A percentile compares a stretch with the other conserved stretches of the same genome.
These are phyloP conservation scores for Lepidochrysops patricia DNA, from an alignment of 2,888 invertebrate species.

Conservation along the genomic window DNA sequence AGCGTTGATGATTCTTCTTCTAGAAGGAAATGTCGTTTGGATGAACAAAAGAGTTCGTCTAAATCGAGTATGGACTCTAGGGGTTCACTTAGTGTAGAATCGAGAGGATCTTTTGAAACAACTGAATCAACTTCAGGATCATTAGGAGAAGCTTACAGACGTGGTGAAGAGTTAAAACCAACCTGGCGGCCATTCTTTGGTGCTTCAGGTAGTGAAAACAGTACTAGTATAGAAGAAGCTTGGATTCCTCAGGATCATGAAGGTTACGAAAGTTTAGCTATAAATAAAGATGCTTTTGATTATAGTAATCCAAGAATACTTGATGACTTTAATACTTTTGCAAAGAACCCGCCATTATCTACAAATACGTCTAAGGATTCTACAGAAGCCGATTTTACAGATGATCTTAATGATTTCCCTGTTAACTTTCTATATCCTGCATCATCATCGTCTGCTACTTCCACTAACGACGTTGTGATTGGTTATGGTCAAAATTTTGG, in stretches of 20 bases:
- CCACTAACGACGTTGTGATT: slow-evolving; percentile 79
- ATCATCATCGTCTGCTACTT: slow-evolving; percentile 69
- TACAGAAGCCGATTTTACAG: slow-evolving; percentile 80
- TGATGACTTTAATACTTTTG: slow-evolving; percentile 69
- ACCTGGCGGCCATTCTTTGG: slow-evolving; percentile 89
- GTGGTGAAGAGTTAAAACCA: slow-evolving; percentile 82
- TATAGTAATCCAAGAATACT: slow-evolving; percentile 57
- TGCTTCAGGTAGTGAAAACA: slow-evolving; percentile 84
- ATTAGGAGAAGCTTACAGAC: slow-evolving; percentile 79
- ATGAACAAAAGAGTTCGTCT: slow-evolving; percentile 72
- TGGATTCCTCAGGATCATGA: slow-evolving; percentile 86
- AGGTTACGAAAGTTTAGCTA: slow-evolving; percentile 71
- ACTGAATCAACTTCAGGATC: slow-evolving; percentile 85
- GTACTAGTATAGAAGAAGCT: slow-evolving; percentile 89
- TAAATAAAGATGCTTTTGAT: slow-evolving; percentile 64
- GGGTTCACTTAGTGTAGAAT: slow-evolving; percentile 79
- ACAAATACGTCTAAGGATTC: slow-evolving; percentile 70
- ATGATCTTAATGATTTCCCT: slow-evolving; percentile 84
- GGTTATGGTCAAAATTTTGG: slow-evolving; percentile 84
- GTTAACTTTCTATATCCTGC: slow-evolving; percentile 84
- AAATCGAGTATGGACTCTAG: slow-evolving; percentile 79
- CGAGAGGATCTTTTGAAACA: slow-evolving; percentile 80
- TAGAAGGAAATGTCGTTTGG: slow-evolving; percentile 54
- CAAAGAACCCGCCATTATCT: slow-evolving; percentile 64
- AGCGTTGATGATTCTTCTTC: slow-evolving; percentile 70